Evolutionary conservation across 2,113 vertebrate genomes (phyloP).

Genomic region (Colinus virginianus): DNA sequence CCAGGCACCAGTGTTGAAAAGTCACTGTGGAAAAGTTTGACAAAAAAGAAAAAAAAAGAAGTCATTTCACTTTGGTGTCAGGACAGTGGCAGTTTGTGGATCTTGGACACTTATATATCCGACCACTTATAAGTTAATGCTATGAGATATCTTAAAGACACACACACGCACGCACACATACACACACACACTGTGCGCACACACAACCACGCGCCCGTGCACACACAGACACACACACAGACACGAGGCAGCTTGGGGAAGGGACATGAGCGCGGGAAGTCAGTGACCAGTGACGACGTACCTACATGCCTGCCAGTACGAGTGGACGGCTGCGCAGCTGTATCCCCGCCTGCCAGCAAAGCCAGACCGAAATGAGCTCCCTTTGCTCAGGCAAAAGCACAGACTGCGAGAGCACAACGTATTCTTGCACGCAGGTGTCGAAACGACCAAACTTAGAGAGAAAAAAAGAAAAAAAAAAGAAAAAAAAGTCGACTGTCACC

Average conservation of each 20-base stretch:
- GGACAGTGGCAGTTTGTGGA: conserved; percentile 73
- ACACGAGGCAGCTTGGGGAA: conserved; percentile 67
- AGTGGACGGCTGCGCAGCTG: conserved; percentile 75
- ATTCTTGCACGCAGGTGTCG: conserved; percentile 54
- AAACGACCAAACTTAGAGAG: conserved; percentile 66
- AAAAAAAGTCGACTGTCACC: conserved; percentile 22
- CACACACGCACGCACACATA: conserved; percentile 40
- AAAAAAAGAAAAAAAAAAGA: background rate
- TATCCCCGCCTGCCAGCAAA: conserved; percentile 71
- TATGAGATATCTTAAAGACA: conserved; percentile 73
- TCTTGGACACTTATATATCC: conserved; percentile 71
- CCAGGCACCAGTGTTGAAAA: conserved; percentile 67
- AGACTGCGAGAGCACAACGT: conserved; percentile 70
- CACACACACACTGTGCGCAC: conserved; percentile 35
- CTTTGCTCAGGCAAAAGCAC: conserved; percentile 77
- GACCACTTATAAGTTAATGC: conserved; percentile 74
- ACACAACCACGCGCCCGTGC: conserved; percentile 29
- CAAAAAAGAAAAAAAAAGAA: conserved; percentile 29
- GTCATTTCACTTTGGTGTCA: conserved; percentile 74
- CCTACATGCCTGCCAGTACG: conserved; percentile 76
- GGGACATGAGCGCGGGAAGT: conserved; percentile 72
- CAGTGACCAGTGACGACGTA: conserved; percentile 74
- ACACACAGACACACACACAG: conserved; percentile 26
- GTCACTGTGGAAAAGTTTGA: conserved; percentile 60
- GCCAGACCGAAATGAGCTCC: conserved; percentile 73